phyloP scores from a whole-genome alignment of 2,113 vertebrate genomes.

The Malurus cyaneus region DNA sequence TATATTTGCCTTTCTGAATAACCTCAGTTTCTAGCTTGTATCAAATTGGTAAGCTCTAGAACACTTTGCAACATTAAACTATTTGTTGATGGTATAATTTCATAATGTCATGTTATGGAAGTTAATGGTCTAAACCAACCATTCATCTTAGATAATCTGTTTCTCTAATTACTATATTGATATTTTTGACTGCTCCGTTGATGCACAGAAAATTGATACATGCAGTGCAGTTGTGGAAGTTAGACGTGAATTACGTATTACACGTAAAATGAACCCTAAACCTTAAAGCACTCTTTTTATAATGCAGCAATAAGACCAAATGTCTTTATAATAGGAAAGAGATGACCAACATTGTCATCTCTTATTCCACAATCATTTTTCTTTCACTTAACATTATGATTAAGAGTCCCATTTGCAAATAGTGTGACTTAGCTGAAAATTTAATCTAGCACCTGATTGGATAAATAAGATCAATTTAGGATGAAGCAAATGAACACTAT shows the following conservation, averaged over 20 bases:
- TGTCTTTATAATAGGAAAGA: conserved; percentile 53
- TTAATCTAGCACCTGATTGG: not conserved
- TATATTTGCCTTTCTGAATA: not conserved
- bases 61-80: not conserved
- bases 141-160: not conserved
- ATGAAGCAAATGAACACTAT: not conserved
- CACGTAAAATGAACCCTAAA: conserved; percentile 59
- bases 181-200: conserved; percentile 20
- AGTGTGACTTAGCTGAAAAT: not conserved
- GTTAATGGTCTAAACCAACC: conserved; percentile 9
- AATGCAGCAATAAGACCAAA: conserved; percentile 22
- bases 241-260: conserved; percentile 32
- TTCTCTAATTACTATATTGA: not conserved
- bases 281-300: conserved; percentile 40
- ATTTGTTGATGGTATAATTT: not conserved
- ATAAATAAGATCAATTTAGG: conserved; percentile 33
- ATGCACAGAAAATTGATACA: not conserved
- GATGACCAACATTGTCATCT: conserved; percentile 21
- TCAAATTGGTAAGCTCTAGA: not conserved
- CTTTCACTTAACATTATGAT: conserved; percentile 3
- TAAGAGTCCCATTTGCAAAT: not conserved
- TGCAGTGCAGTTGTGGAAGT: conserved; percentile 12
- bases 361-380: not conserved
- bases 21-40: not conserved
- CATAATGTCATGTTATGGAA: not conserved